A percentile compares a stretch with the other conserved stretches of the same genome.
Conservation (phyloP, 2,888 invertebrate species). For the Ochropleura leucogaster region DNA sequence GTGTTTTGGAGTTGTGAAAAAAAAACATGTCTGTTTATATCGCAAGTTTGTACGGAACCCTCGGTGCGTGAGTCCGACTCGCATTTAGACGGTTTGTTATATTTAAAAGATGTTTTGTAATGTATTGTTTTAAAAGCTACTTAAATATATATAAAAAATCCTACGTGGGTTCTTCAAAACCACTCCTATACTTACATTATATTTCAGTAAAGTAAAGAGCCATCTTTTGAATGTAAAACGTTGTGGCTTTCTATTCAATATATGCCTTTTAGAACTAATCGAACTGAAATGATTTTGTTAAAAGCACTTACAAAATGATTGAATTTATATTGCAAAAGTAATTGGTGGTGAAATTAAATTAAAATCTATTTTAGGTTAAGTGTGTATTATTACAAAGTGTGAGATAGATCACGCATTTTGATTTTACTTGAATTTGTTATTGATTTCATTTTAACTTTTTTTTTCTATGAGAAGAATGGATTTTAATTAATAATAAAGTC, state of each 20-base stretch:
- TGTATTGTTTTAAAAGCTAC: too few species aligned
- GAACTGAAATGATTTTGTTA: conserved; percentile 15
- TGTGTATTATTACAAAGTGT: background rate
- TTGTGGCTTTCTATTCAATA: background rate
- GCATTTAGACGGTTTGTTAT: too few species aligned
- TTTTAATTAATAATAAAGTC: too few species aligned
- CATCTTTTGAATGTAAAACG: background rate
- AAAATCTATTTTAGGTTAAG: background rate
- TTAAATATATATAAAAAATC: too few species aligned
- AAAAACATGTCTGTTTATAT: too few species aligned
- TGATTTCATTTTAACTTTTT: background rate
- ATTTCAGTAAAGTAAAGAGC: conserved; percentile 2
- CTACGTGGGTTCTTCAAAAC: background rate
- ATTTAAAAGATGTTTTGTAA: conserved; percentile 63
- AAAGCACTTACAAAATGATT: conserved; percentile 17
- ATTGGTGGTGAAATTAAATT: conserved; percentile 27
- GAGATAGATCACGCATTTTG: background rate
- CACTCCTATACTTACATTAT: background rate
- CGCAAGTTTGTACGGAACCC: too few species aligned
- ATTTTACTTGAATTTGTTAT: background rate
- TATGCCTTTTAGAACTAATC: conserved; percentile 26
- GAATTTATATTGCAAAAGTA: conserved; percentile 15
- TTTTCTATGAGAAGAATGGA: too few species aligned
- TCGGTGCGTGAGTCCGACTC: too few species aligned
- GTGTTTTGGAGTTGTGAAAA: too few species aligned